Evolutionary conservation across 2,888 invertebrate genomes (phyloP), one percentile per base, ranked within the genome.

Genomic region (Agrochola circellaris): DNA sequence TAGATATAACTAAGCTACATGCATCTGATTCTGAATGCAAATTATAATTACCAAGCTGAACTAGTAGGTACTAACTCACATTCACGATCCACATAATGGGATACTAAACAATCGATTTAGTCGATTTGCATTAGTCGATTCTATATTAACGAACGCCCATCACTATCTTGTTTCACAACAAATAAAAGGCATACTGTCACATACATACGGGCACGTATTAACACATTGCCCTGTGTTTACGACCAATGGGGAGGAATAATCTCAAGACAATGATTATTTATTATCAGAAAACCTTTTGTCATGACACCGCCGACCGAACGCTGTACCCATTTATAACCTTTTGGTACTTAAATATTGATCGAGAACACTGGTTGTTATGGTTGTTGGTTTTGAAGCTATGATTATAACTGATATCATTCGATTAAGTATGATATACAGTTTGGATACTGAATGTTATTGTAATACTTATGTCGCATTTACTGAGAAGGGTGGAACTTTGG

Each of bases 191-290:
- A 73, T 80, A 85, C 87, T 93, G 92, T 93, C 90, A 89, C 81
- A 78, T 83, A 91, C 92, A 92, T 88, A 90, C 83, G 86, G 86
- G 83, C 86, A 88, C 86, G 90, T 95, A 94, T 95, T 95, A 95
- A 95, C 94, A 95, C 95, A 93, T 95, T 91, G 92, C 82, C 87
- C 82, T 90, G 91, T 92, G 92, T 94, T 94, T 94, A 94, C 91
- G 93, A 93, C 89, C 91, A 80, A 91, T 87, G 90, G 90, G 93
- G 93, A 91, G 92, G 93, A 93, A 94, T 94, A 94, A 93, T 92
- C 87, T 85, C 86, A 90, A 93, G 92, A 93, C 94, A 94, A 94
- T 94, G 92, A 94, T 95, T 92, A 93, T 94, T 95, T 94, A 94
- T 94, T 89, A 91, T 91, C 90, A 71, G 88, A 87, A 71, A 79